Conservation (phyloP, 1,140 invertebrate species). For the Pogonognathellus flavescens region DNA sequence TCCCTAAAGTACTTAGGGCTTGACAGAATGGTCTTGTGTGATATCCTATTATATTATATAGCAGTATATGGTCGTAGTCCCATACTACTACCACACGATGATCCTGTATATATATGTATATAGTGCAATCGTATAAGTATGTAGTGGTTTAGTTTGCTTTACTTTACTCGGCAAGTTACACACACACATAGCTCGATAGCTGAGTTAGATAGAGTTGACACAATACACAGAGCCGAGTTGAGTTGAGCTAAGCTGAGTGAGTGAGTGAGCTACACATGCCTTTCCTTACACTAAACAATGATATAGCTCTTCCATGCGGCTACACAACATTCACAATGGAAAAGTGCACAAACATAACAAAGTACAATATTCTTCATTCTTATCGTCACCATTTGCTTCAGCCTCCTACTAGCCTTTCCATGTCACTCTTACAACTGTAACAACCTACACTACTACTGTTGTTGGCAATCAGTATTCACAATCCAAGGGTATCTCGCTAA, state of each 20-base stretch:
- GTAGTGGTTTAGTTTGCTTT: slow-evolving; percentile 12
- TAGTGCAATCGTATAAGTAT: too few species aligned
- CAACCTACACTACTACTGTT: not conserved
- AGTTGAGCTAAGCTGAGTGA: slow-evolving; percentile 1
- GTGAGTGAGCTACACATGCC: not conserved
- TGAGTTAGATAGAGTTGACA: slow-evolving; percentile 47
- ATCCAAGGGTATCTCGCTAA: too few species aligned
- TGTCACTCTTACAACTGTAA: not conserved
- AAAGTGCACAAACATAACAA: slow-evolving; percentile 43
- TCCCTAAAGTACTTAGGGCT: slow-evolving; percentile 53
- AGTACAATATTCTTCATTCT: slow-evolving; percentile 49
- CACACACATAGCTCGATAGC: slow-evolving; percentile 15
- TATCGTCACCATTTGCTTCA: slow-evolving; percentile 38
- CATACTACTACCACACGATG: too few species aligned
- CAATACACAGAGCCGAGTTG: not conserved
- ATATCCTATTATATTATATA: slow-evolving; percentile 48
- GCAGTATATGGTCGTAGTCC: not conserved
- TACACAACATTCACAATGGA: slow-evolving; percentile 10
- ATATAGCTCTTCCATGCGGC: not conserved
- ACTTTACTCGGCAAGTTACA: not conserved
- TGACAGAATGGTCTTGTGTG: slow-evolving; percentile 44
- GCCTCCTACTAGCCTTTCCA: slow-evolving; percentile 28
- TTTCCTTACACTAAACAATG: too few species aligned
- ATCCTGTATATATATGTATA: too few species aligned
- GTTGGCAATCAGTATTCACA: not conserved